phyloP scores from a whole-genome alignment of 2,888 invertebrate genomes.

The Eurytoma californica region DNA sequence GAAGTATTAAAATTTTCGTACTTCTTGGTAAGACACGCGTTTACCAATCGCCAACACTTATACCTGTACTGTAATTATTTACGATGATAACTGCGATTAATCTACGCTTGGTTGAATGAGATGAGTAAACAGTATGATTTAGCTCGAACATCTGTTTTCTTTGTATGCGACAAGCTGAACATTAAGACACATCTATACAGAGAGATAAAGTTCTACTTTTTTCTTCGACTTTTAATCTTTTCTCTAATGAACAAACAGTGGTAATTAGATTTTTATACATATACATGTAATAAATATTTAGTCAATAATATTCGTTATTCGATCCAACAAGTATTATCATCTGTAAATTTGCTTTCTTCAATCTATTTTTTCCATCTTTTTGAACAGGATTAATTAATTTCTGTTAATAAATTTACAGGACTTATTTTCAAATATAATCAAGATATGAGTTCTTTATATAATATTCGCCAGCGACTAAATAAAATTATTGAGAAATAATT shows the following conservation, averaged over 20 bases:
- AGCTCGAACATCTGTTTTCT: slow-evolving; percentile 26
- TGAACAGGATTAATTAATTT: slow-evolving; percentile 9
- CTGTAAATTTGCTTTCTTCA: slow-evolving; percentile 59
- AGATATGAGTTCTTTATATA: too few relatives aligned
- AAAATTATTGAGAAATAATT: too few relatives aligned
- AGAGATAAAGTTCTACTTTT: slow-evolving; percentile 65
- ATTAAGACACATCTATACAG: slow-evolving; percentile 71
- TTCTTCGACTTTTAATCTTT: slow-evolving; percentile 60
- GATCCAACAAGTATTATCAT: slow-evolving; percentile 70
- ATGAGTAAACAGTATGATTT: slow-evolving; percentile 22
- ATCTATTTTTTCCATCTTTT: slow-evolving; percentile 6
- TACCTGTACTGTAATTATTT: slow-evolving; percentile 20
- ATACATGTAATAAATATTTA: slow-evolving; percentile 64
- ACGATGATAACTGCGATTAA: slow-evolving; percentile 40
- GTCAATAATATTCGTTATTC: slow-evolving; percentile 68
- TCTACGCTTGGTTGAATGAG: slow-evolving; percentile 35
- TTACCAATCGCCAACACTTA: slow-evolving; percentile 35
- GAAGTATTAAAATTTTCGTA: not conserved
- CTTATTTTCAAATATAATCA: slow-evolving; percentile 41
- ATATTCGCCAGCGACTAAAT: too few relatives aligned
- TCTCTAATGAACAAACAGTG: slow-evolving; percentile 71
- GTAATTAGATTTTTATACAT: slow-evolving; percentile 70
- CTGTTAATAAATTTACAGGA: slow-evolving; percentile 48
- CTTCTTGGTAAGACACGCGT: slow-evolving; percentile 15
- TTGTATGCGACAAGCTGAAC: slow-evolving; percentile 63